Percentiles rank a stretch among this genome's conserved stretches.
phyloP scores from a whole-genome alignment of 2,888 invertebrate species.

The Diachrysia chrysitis region DNA sequence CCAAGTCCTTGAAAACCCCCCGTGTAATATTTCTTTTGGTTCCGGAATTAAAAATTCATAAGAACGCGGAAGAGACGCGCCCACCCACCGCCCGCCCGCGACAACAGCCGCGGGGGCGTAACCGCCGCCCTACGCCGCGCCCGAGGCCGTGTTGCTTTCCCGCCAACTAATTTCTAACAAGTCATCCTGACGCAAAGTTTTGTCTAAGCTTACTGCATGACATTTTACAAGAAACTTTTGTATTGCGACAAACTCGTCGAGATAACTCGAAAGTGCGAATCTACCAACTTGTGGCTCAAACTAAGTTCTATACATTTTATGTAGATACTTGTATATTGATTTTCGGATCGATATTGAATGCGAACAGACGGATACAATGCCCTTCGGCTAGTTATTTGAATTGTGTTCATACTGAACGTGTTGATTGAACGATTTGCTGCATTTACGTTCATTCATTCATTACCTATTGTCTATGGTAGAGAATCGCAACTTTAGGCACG shows the following conservation, averaged over 20 bases:
- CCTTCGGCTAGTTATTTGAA: background rate
- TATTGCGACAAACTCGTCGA: background rate
- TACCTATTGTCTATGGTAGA: slow-evolving; percentile 31
- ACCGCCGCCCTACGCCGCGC: slow-evolving; percentile 86
- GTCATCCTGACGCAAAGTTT: slow-evolving; percentile 8
- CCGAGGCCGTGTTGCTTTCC: slow-evolving; percentile 72
- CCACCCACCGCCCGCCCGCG: slow-evolving; percentile 88
- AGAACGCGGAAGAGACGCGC: slow-evolving; percentile 78
- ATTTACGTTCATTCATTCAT: slow-evolving; percentile 24
- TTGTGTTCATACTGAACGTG: slow-evolving; percentile 13
- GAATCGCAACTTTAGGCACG: too few species aligned
- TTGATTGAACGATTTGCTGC: slow-evolving; percentile 31
- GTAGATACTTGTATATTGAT: slow-evolving; percentile 32
- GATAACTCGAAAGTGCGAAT: background rate
- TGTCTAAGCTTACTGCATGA: background rate
- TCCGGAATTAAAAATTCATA: slow-evolving; percentile 69
- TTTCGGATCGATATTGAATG: slow-evolving; percentile 39
- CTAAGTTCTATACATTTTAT: slow-evolving; percentile 11
- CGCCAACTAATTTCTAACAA: slow-evolving; percentile 65
- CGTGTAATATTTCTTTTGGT: slow-evolving; percentile 48
- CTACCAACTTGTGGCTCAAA: background rate
- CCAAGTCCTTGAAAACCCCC: slow-evolving; percentile 32
- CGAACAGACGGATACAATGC: background rate
- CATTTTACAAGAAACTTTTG: background rate
- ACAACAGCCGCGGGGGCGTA: slow-evolving; percentile 83